Evolutionary conservation across 1,140 invertebrate species (phyloP).

Genomic region (Aphaenogaster rudis): DNA sequence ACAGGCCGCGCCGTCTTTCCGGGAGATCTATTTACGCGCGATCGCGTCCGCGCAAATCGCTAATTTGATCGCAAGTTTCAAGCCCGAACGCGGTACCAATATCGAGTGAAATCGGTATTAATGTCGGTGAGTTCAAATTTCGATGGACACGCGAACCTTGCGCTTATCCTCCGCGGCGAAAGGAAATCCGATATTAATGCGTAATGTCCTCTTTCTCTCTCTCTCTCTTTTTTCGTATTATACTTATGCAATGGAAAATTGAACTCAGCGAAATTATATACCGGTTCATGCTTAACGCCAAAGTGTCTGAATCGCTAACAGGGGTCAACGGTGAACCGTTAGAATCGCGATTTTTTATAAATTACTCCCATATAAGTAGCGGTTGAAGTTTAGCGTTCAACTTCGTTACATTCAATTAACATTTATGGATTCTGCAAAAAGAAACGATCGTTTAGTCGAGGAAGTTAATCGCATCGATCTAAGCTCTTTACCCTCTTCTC

Average conservation of each 20-base stretch:
- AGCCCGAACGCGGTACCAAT: not conserved
- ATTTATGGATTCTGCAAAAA: not conserved
- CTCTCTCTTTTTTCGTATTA: no score
- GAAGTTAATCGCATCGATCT: not conserved
- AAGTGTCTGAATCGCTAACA: not conserved
- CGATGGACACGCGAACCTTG: not conserved
- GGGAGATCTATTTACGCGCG: not conserved
- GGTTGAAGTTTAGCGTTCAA: not conserved
- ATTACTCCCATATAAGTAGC: not conserved
- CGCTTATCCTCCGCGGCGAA: not conserved
- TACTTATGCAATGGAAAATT: not conserved
- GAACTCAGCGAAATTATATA: not conserved
- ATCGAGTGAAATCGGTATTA: not conserved
- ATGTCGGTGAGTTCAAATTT: not conserved
- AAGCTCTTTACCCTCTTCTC: not conserved
- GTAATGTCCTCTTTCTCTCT: not conserved
- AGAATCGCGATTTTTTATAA: constrained; percentile 17
- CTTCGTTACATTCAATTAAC: not conserved
- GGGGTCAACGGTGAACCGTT: not conserved
- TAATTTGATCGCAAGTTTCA: not conserved
- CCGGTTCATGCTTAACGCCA: not conserved
- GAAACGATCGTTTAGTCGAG: not conserved
- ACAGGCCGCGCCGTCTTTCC: constrained; percentile 1
- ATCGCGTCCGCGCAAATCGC: not conserved
- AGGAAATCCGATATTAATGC: not conserved